phyloP scores from a whole-genome alignment of 2,797 vertebrate genomes.

The Hypotaenidia okinawae region DNA sequence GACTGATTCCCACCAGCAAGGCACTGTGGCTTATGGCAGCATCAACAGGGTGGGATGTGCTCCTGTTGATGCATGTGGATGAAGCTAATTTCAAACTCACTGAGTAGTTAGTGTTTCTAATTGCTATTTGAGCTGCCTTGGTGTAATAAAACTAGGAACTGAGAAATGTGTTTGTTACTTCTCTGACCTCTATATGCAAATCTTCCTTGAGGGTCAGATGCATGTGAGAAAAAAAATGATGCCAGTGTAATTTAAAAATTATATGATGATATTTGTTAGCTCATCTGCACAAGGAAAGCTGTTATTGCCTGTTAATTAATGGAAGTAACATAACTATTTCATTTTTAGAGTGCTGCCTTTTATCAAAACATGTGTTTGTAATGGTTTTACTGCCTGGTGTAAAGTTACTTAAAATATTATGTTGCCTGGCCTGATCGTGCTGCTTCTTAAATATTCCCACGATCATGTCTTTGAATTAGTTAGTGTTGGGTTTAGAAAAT shows the following conservation, averaged over 20 bases:
- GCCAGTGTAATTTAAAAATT: not conserved
- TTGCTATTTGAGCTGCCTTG: not conserved
- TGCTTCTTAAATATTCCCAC: not conserved
- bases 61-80: not conserved
- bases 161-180: not conserved
- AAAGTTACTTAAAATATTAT: not conserved
- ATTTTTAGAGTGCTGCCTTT: not conserved
- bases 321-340: not conserved
- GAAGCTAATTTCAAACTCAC: not conserved
- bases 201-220: not conserved
- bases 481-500: not conserved
- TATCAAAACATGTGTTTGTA: not conserved
- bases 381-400: not conserved
- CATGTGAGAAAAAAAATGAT: not conserved
- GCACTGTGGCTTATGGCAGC: not conserved
- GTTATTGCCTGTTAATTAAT: not conserved
- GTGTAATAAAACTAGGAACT: not conserved
- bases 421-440: not conserved
- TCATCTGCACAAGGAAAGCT: not conserved
- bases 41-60: accelerated
- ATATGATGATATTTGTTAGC: not conserved
- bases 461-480: not conserved
- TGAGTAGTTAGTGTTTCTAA: not conserved
- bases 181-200: not conserved
- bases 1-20: not conserved